phyloP scores from a whole-genome alignment of 2,888 invertebrate species.

The Margaritifera margaritifera region DNA sequence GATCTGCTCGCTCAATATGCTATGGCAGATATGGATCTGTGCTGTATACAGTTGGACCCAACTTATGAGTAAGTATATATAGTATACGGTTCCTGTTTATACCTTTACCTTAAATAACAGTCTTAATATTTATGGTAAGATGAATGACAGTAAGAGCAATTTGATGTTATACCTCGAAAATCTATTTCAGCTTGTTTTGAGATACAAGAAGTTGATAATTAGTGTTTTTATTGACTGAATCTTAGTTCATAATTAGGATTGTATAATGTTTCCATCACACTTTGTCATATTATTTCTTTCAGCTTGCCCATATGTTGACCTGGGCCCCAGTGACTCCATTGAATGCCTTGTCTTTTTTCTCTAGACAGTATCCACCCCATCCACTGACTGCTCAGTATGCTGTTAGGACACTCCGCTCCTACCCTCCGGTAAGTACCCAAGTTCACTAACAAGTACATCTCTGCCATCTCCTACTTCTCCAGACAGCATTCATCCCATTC shows the following conservation, averaged over 20 bases:
- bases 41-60: too few relatives aligned
- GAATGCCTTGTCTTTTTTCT: constrained; percentile 95
- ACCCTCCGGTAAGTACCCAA: constrained; percentile 80
- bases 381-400: constrained; percentile 98
- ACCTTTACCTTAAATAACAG: too few relatives aligned
- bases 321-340: constrained; percentile 95
- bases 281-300: constrained; percentile 42
- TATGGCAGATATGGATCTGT: too few relatives aligned
- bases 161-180: too few relatives aligned
- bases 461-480: constrained; percentile 89
- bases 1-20: too few relatives aligned
- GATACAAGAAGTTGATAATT: too few relatives aligned
- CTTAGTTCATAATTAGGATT: not conserved
- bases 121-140: too few relatives aligned
- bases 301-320: constrained; percentile 92
- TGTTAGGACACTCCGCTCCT: constrained; percentile 89
- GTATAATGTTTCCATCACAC: not conserved
- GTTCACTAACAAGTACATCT: too few relatives aligned
- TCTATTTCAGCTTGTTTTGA: not conserved
- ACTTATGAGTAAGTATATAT: too few relatives aligned
- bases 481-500: constrained; percentile 98
- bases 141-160: too few relatives aligned
- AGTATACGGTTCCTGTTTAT: too few relatives aligned
- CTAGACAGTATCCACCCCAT: constrained; percentile 96
- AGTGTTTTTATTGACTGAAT: not conserved